Percentiles rank a stretch among this genome's conserved stretches.
Evolutionary conservation across 2,888 invertebrate genomes (phyloP).

Genomic region (Neuroscelio doddi): DNA sequence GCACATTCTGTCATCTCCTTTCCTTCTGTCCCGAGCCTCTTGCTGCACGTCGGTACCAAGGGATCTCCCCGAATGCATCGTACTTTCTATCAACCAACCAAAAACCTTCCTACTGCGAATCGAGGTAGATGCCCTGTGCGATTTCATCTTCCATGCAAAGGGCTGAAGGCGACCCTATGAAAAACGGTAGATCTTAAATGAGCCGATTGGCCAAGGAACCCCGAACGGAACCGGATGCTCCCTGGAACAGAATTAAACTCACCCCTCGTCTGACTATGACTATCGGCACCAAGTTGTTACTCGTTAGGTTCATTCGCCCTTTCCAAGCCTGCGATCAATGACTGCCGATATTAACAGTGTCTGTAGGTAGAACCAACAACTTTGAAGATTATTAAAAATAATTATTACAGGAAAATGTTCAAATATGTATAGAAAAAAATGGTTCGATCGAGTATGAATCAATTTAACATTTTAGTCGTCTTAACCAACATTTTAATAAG

Average conservation of each 20-base stretch:
- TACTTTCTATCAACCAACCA: background rate
- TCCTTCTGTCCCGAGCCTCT: slow-evolving; percentile 4
- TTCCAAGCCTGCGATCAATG: background rate
- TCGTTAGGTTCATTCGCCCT: background rate
- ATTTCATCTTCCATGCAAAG: slow-evolving; percentile 1
- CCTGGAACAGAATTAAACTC: background rate
- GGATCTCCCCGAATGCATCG: background rate
- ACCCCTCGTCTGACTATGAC: background rate
- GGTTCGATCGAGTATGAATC: too few species aligned
- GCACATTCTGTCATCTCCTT: slow-evolving; percentile 20
- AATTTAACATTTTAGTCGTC: too few species aligned
- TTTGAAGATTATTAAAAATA: background rate
- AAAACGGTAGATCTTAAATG: background rate
- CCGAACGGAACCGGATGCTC: slow-evolving; percentile 1
- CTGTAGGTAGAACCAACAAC: background rate
- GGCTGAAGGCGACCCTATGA: background rate
- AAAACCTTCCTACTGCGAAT: background rate
- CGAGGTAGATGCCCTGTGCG: slow-evolving; percentile 6
- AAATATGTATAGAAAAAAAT: background rate
- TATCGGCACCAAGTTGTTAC: background rate
- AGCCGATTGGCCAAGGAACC: background rate
- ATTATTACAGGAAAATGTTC: background rate
- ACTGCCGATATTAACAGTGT: background rate
- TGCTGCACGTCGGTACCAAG: background rate
- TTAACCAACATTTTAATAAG: too few species aligned